Evolutionary conservation across 1,140 invertebrate species (phyloP), one percentile per base, ranked within the genome.

Genomic region (Coptotermes formosanus): DNA sequence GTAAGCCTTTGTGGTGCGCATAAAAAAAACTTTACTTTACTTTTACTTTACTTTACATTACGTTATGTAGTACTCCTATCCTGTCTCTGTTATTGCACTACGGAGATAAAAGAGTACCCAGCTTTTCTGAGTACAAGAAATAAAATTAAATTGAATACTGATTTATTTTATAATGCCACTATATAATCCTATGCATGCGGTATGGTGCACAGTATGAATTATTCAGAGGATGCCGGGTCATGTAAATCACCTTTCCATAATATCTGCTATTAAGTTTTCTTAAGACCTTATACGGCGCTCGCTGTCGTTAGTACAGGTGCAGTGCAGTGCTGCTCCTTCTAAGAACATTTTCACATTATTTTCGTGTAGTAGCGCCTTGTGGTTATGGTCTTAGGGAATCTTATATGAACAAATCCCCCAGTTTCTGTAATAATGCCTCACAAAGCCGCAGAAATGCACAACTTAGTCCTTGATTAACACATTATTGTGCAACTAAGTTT

Each of bases 391-490:
- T 75, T 30, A 12, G 25, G 14, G 64, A 75, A 75, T 30, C 64
- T 75, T 30, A 75, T 30, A 75, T 30, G 64, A 75, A 75, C 64
- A 75, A 75, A 14, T 30, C 64, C 64, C 64, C 25, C 25, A 75
- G 64, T 75, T 75, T 75, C 64, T 75, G 64, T 75, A 30, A 75
- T 75, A 75, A 64, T 23, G 59, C 59, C 59, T 64, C 59, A 64
- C 16, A 64, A 75, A 75, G 64, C 64, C 64, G 25, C 64, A 75
- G 64, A 25, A 75, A 75, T 75, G 64, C 64, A 75, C 64, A 75
- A 75, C 64, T 75, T 75, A 75, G n/a, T 75, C 64, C 64, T 30
- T 75, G 64, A 75, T 75, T 75, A 75, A 75, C n/a, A 75, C 64
- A 75, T 75, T 75, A 30, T 75, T 75, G 25, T 75, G 64, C 64